Conservation (phyloP, 2,888 invertebrate genomes). For the Chirona hameri region DNA sequence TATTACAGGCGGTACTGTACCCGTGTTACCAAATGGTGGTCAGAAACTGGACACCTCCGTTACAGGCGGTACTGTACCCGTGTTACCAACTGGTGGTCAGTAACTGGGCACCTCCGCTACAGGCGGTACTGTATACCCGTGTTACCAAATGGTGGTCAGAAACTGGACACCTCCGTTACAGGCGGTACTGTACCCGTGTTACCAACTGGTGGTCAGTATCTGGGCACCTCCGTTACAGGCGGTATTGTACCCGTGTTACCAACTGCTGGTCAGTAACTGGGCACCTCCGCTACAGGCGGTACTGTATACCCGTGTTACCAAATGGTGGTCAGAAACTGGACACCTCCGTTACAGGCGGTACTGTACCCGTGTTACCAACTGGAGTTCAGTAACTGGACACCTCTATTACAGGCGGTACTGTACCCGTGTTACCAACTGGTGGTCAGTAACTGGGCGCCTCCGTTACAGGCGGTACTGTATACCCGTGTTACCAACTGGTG, state of each 20-base stretch:
- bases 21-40: slow-evolving; percentile 75
- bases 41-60: slow-evolving; percentile 74
- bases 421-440: slow-evolving; percentile 77
- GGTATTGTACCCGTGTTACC: slow-evolving; percentile 69
- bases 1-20: slow-evolving; percentile 53
- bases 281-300: slow-evolving; percentile 58
- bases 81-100: slow-evolving; percentile 74
- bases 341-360: slow-evolving; percentile 56
- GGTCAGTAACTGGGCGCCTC: slow-evolving; percentile 77
- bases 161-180: slow-evolving; percentile 69
- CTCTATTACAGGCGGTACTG: slow-evolving; percentile 51
- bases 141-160: slow-evolving; percentile 73
- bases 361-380: slow-evolving; percentile 75
- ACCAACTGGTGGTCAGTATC: slow-evolving; percentile 71
- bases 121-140: slow-evolving; percentile 60
- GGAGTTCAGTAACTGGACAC: slow-evolving; percentile 76
- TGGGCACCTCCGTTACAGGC: slow-evolving; percentile 66
- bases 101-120: slow-evolving; percentile 69
- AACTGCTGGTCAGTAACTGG: slow-evolving; percentile 73
- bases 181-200: slow-evolving; percentile 62
- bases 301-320: slow-evolving; percentile 75
- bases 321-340: slow-evolving; percentile 73
- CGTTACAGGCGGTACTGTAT: slow-evolving; percentile 51
- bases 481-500: slow-evolving; percentile 75
- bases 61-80: slow-evolving; percentile 57